phyloP scores from a whole-genome alignment of 1,140 invertebrate species.

The Lamellibrachia luymesi region DNA sequence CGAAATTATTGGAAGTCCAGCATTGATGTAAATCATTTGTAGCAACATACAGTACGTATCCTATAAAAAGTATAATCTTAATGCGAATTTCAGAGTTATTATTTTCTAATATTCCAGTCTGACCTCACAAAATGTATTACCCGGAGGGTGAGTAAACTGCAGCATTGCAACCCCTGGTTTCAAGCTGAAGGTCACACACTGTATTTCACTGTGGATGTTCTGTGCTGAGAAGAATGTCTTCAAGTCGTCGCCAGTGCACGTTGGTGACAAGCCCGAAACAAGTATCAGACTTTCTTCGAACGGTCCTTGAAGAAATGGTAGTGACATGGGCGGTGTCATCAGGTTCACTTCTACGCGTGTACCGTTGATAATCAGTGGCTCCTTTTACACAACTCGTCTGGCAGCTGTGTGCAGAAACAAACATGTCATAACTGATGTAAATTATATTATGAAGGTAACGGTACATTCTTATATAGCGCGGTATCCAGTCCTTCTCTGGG shows the following conservation, averaged over 20 bases:
- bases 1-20: too few relatives aligned
- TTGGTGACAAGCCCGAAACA: not conserved
- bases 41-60: not conserved
- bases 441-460: too few relatives aligned
- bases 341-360: not conserved
- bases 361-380: not conserved
- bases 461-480: too few relatives aligned
- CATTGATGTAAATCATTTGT: not conserved
- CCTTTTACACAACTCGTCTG: not conserved
- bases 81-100: not conserved
- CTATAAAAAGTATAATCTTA: not conserved
- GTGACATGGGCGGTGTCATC: not conserved
- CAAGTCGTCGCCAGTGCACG: not conserved
- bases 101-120: not conserved
- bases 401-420: not conserved
- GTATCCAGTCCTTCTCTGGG: too few relatives aligned
- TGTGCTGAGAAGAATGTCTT: not conserved
- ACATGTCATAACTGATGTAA: too few relatives aligned
- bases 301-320: not conserved
- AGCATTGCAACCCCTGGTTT: not conserved
- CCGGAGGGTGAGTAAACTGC: not conserved
- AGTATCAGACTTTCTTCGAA: not conserved
- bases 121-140: not conserved
- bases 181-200: not conserved
- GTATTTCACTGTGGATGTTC: not conserved